phyloP scores from a whole-genome alignment of 2,113 vertebrate species.

The Gobiocypris rarus region DNA sequence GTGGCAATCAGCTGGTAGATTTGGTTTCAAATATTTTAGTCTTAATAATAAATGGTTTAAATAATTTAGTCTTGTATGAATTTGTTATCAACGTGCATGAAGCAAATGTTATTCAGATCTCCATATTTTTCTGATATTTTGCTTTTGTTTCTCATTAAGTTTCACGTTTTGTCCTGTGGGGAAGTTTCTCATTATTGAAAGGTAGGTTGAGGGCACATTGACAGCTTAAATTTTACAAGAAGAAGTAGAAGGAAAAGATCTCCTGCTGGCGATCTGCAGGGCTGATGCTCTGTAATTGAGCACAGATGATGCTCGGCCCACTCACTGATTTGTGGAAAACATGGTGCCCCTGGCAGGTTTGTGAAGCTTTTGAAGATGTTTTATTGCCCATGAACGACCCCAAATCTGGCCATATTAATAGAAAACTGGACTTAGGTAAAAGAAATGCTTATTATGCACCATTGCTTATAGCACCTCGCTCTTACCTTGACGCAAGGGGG shows the following conservation, averaged over 20 bases:
- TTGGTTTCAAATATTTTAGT: neutral
- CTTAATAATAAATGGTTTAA: neutral
- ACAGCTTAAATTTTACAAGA: neutral
- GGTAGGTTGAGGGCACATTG: neutral
- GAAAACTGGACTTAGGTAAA: neutral
- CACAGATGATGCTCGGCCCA: conserved; percentile 24
- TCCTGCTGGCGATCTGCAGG: neutral
- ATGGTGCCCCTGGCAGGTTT: neutral
- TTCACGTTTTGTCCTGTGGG: neutral
- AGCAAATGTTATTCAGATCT: neutral
- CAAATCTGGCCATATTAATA: neutral
- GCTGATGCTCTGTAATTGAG: conserved; percentile 12
- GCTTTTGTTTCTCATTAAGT: neutral
- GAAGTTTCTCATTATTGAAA: neutral
- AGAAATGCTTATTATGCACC: neutral
- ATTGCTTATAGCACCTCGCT: conserved; percentile 30
- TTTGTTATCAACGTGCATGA: neutral
- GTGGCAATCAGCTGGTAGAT: neutral
- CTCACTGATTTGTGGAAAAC: conserved; percentile 7
- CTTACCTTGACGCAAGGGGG: conserved; percentile 45
- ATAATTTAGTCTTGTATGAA: neutral
- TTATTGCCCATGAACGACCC: neutral
- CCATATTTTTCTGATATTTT: neutral
- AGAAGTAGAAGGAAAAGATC: neutral
- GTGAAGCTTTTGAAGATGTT: conserved; percentile 13